phyloP scores from a whole-genome alignment of 2,888 invertebrate genomes.

The Mayetiola destructor region DNA sequence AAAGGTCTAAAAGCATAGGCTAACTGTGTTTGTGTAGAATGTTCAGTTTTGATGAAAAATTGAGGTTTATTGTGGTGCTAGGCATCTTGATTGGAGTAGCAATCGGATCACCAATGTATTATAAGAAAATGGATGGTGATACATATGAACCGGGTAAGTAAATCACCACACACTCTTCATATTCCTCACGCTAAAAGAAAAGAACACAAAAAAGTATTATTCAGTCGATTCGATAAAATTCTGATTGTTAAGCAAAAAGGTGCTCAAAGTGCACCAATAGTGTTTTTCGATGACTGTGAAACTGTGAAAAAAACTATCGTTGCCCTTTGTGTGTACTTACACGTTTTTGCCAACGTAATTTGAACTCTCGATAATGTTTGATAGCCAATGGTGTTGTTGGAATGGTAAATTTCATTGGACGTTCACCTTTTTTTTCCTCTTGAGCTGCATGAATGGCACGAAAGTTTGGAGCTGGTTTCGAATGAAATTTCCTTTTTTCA shows the following conservation, averaged over 20 bases:
- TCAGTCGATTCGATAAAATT: too few species aligned
- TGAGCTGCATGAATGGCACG: background rate
- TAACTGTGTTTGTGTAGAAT: too few species aligned
- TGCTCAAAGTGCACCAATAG: too few species aligned
- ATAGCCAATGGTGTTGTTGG: background rate
- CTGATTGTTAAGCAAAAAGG: background rate
- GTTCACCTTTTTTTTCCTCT: background rate
- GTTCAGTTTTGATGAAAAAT: too few species aligned
- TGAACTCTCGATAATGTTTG: background rate
- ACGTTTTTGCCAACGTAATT: too few species aligned
- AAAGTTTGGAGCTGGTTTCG: constrained; percentile 8
- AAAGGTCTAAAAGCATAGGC: too few species aligned
- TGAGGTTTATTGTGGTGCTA: too few species aligned
- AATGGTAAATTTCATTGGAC: background rate
- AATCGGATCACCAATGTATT: background rate
- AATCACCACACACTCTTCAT: too few species aligned
- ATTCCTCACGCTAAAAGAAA: background rate
- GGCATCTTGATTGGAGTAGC: background rate
- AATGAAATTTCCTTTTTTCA: background rate
- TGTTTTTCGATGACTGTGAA: too few species aligned
- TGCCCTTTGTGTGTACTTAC: too few species aligned
- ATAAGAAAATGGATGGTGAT: constrained; percentile 1
- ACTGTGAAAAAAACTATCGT: too few species aligned
- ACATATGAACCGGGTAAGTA: constrained; percentile 8
- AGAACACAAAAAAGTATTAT: too few species aligned